Base-by-base conservation (phyloP, 1,140 invertebrate genomes). In the Drosophila ananassae region DNA sequence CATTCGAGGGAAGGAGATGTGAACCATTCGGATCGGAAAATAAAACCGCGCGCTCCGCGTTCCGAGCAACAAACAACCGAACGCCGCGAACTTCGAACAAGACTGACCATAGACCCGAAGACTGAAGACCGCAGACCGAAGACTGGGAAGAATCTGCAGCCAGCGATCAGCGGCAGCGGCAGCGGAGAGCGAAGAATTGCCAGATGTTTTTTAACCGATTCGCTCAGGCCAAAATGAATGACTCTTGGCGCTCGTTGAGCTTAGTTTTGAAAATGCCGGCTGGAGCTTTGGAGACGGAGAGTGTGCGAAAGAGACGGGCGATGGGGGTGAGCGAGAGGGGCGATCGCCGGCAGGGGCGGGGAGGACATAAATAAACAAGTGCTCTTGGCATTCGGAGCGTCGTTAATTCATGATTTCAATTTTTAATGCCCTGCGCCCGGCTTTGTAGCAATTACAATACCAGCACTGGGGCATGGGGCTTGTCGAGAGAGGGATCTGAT, bases 361-460 rank as follows among this genome's bases (percentile, higher is more conserved):
- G 59, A 46, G 41, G 21, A 87, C 82, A 89, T 87, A 89, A 87
- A 87, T 87, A 87, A 87, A 89, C 82, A 87, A 87, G 82, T 87
- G 82, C 82, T 87, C 83, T 87, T 89, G 82, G 82, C 82, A 89
- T 89, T 89, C 75, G 83, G 61, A 68, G 78, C 75, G 82, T 87
- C 83, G 82, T 87, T 87, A 87, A 87, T 87, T 87, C 82, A 87
- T 87, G 82, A 87, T 87, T 87, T 87, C 79, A 87, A 89, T 87
- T 82, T 87, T 89, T 87, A 87, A 82, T 87, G 83, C 82, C 64
- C 82, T 87, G 78, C 64, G 74, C 78, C 82, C 57, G 68, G 72
- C 72, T 75, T 75, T 74, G 74, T 68, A 77, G 68, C 81, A 80
- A 72, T 69, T 68, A 78, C 60, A 79, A 62, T 71, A 69, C 51